Percentiles rank a stretch among this genome's conserved stretches.
Conservation (phyloP, 2,888 invertebrate genomes). For the Andrena bicolor region DNA sequence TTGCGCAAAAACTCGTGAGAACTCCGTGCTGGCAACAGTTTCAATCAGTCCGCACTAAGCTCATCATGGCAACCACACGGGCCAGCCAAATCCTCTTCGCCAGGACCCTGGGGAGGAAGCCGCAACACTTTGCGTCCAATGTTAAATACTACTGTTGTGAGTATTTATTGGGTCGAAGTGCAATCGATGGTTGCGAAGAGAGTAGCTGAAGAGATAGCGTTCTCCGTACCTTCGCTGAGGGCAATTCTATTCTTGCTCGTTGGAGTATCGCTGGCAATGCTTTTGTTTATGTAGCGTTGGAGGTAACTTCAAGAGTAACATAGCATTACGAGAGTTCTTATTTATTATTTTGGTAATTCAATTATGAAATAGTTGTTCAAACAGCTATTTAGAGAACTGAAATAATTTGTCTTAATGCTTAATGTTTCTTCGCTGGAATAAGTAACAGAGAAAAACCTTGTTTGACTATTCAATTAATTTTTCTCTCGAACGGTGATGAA, state of each 20-base stretch:
- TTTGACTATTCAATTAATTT: too few relatives aligned
- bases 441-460: too few relatives aligned
- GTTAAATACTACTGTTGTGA: conserved; percentile 78
- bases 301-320: too few relatives aligned
- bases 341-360: too few relatives aligned
- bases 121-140: conserved; percentile 57
- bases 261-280: too few relatives aligned
- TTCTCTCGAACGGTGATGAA: too few relatives aligned
- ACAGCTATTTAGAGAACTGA: background rate
- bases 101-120: conserved; percentile 39
- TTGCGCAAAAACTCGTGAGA: background rate
- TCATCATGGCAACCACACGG: conserved; percentile 73
- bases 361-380: too few relatives aligned
- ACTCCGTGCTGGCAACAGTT: background rate
- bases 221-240: too few relatives aligned
- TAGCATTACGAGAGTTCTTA: too few relatives aligned
- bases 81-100: conserved; percentile 56
- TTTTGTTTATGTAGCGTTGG: too few relatives aligned
- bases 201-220: background rate
- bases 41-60: background rate
- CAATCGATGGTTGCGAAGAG: background rate
- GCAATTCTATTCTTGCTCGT: background rate
- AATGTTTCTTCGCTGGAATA: too few relatives aligned
- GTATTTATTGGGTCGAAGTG: conserved; percentile 48
- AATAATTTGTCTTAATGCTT: background rate